Percentiles rank a stretch among this genome's conserved stretches.
Conservation (phyloP, 2,113 vertebrate genomes). For the Apteryx owenii region DNA sequence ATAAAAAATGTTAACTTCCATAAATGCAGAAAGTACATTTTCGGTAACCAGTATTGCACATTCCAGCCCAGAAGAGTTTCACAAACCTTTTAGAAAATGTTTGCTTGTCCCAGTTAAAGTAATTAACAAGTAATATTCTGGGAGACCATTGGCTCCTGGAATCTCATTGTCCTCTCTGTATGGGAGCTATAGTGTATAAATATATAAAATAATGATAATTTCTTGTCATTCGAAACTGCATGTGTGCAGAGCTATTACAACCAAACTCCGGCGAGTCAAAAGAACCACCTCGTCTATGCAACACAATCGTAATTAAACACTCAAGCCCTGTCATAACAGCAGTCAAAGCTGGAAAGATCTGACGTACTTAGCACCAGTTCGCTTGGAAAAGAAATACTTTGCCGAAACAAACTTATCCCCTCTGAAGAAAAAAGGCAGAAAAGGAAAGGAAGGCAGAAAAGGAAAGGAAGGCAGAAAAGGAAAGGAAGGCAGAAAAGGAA, state of each 20-base stretch:
- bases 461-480: neutral
- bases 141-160: neutral
- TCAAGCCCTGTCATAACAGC: slow-evolving; percentile 23
- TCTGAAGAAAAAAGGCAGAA: neutral
- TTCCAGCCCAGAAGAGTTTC: neutral
- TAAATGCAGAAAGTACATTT: neutral
- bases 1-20: neutral
- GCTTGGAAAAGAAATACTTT: neutral
- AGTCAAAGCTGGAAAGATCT: slow-evolving; percentile 32
- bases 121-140: neutral
- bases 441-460: too few relatives aligned
- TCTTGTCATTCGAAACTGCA: neutral
- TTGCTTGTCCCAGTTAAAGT: neutral
- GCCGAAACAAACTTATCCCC: neutral
- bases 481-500: rapidly evolving
- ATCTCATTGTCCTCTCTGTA: neutral
- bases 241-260: neutral
- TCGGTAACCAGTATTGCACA: rapidly evolving
- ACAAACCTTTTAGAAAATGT: neutral
- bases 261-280: neutral
- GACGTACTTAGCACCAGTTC: neutral
- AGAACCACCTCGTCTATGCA: neutral
- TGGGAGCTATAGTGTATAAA: neutral
- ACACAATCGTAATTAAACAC: slow-evolving; percentile 40
- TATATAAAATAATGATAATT: neutral